These are phyloP conservation scores for Andrena fulva DNA, from an alignment of 2,888 invertebrate genomes.

Conservation along the genomic window DNA sequence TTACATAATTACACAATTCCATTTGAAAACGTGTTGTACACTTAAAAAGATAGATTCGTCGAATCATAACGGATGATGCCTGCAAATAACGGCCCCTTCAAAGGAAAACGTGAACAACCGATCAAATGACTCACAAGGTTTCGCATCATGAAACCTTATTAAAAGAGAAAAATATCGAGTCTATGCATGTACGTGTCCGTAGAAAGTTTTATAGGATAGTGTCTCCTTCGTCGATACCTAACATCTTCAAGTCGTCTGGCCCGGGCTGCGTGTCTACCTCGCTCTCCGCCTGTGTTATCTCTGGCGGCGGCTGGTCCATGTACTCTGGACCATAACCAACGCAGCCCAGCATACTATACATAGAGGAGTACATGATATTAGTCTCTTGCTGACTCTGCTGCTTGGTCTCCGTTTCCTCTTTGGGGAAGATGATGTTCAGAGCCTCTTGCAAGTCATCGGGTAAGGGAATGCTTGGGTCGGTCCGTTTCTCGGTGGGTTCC, in stretches of 20 bases:
- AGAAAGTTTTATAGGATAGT: slow-evolving; percentile 79
- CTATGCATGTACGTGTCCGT: slow-evolving; percentile 1
- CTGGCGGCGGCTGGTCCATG: slow-evolving; percentile 83
- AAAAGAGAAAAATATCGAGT: slow-evolving; percentile 12
- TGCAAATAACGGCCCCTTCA: neutral
- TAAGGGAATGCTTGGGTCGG: slow-evolving; percentile 85
- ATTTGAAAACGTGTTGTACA: slow-evolving; percentile 21
- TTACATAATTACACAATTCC: slow-evolving; percentile 35
- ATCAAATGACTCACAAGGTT: slow-evolving; percentile 7
- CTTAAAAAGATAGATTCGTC: slow-evolving; percentile 8
- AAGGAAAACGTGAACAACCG: slow-evolving; percentile 3
- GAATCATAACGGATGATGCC: slow-evolving; percentile 1
- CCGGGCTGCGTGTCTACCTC: slow-evolving; percentile 84
- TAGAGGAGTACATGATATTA: slow-evolving; percentile 82
- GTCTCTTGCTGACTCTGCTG: slow-evolving; percentile 75
- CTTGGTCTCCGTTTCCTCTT: slow-evolving; percentile 82
- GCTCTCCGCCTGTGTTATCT: slow-evolving; percentile 80
- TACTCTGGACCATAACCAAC: slow-evolving; percentile 83
- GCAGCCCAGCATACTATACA: slow-evolving; percentile 83
- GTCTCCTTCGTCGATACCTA: slow-evolving; percentile 94
- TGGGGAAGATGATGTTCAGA: slow-evolving; percentile 89
- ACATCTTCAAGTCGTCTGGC: slow-evolving; percentile 92
- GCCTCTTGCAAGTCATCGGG: slow-evolving; percentile 89
- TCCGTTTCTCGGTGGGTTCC: slow-evolving; percentile 84
- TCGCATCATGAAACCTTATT: slow-evolving; percentile 3